Base-by-base conservation (phyloP, 2,113 vertebrate genomes). In the Syngnathus typhle region DNA sequence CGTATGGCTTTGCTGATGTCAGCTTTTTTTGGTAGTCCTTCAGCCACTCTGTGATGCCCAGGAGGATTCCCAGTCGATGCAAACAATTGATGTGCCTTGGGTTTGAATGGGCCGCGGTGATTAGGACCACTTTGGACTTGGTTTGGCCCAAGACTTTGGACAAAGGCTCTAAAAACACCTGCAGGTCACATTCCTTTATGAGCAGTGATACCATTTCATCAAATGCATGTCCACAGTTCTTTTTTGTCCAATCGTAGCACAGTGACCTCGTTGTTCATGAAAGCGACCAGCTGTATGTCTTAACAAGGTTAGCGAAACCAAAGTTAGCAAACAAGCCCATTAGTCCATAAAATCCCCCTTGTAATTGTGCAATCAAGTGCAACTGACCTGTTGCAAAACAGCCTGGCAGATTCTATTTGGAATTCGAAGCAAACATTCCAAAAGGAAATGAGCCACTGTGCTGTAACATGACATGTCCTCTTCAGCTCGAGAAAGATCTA, bases 101-200 rank as follows among this genome's bases (percentile, higher is more conserved):
- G 67, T 90, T 74, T 0, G 84, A 81, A 61, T 75, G 81, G 43
- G 90, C 91, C 7, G 71, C 37, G 0, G 77, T 60, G 67, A 91
- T 77, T 23, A 93, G 87, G 39, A 91, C 68, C n/a, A 82, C 59
- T 76, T 92, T 92, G 1, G 92, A 92, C 72, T 78, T 87, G 69
- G 90, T 74, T 58, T 93, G 91, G 49, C 92, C 92, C 71, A 92
- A 19, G 6, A 91, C 91, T 27, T 38, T 78, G 5, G 90, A 89
- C 46, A 91, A 88, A 5, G 91, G 91, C 84, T 92, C 91, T 75
- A 93, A 69, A 70, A 92, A 90, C 19, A 92, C 89, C 92, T 93
- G 62, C 1, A 79, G n/a, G 55, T 54, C 52, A 76, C 66, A 76
- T 15, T 65, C n/a, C 39, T 11, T 52, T 7, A 9, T 27, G 23